phyloP scores from a whole-genome alignment of 2,888 invertebrate species.

The Odontocerum albicorne region DNA sequence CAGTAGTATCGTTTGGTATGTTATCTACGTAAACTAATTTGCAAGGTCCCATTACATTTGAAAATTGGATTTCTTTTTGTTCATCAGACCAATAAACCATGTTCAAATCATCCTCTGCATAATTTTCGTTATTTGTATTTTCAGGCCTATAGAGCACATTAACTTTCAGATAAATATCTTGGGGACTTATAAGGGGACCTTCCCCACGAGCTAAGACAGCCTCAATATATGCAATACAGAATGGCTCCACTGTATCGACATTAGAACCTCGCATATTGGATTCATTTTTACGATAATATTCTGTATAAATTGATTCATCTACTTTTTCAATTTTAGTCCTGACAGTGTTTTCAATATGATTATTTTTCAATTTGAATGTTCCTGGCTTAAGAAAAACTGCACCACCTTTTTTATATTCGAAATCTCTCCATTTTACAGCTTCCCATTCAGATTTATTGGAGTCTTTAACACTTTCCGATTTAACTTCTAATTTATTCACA shows the following conservation, averaged over 20 bases:
- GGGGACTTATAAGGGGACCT: conserved; percentile 54
- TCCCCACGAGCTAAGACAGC: conserved; percentile 61
- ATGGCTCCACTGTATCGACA: conserved; percentile 72
- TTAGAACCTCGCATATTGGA: conserved; percentile 73
- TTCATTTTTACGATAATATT: conserved; percentile 75
- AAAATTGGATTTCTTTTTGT: conserved; percentile 62
- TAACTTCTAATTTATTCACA: conserved; percentile 46
- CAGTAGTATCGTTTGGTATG: conserved; percentile 50
- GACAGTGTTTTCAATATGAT: conserved; percentile 35
- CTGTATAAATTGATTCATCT: conserved; percentile 77
- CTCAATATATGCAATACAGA: conserved; percentile 70
- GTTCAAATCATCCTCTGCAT: conserved; percentile 69
- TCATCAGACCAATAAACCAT: conserved; percentile 78
- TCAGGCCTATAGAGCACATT: conserved; percentile 75
- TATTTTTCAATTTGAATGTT: conserved; percentile 60
- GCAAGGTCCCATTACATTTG: conserved; percentile 69
- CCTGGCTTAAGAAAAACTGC: conserved; percentile 70
- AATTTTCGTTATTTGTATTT: conserved; percentile 65
- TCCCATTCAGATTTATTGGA: conserved; percentile 52
- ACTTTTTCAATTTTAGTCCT: conserved; percentile 54
- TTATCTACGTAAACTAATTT: conserved; percentile 66
- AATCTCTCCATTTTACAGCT: conserved; percentile 59
- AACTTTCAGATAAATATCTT: conserved; percentile 66
- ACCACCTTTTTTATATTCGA: conserved; percentile 65
- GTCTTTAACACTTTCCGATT: conserved; percentile 47